Evolutionary conservation across 2,113 vertebrate species (phyloP), one percentile per base, ranked within the genome.

Genomic region (Lagopus muta): DNA sequence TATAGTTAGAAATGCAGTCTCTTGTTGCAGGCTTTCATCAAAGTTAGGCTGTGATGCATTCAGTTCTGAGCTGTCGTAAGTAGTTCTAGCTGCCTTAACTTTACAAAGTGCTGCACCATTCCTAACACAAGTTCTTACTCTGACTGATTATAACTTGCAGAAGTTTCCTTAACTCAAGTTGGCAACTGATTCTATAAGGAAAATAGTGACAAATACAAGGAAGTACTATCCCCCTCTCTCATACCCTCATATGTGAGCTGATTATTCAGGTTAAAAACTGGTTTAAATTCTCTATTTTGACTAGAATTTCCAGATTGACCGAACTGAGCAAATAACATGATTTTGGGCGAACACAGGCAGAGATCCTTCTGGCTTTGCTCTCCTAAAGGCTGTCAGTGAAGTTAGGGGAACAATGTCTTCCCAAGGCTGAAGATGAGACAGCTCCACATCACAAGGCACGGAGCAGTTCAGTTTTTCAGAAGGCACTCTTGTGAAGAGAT

Each of bases 401-500:
- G 30, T 27, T 65, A 62, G 90, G 67, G 72, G 65, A 73, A 25
- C 27, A 70, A 25, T 64, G 73, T 89, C 82, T 93, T 83, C 67
- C 45, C 66, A 84, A 94, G 81, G 62, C 93, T 92, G 86, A 94
- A 96, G 90, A 91, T 57, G n/a, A 72, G 30, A 81, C 22, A 94
- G 62, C 24, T 88, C 50, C 58, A 71, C 20, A 66, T 32, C 61
- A 54, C 47, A 69, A 72, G 66, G 58, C 52, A 62, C 80, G 45
- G 40, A 87, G 91, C 47, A 75, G 58, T 75, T 55, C 47, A 71
- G 81, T 74, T 93, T 76, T 93, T 73, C 82, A 58, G 76, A 86
- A 82, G 18, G 83, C 75, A 7, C 30, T 96, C 80, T 55, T 67
- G 80, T 70, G 28, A 91, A 86, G 42, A 91, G 69, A 92, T 27